Evolutionary conservation across 2,113 vertebrate genomes (phyloP), one percentile per base, ranked within the genome.

Genomic region (Brachyhypopomus occidentalis): DNA sequence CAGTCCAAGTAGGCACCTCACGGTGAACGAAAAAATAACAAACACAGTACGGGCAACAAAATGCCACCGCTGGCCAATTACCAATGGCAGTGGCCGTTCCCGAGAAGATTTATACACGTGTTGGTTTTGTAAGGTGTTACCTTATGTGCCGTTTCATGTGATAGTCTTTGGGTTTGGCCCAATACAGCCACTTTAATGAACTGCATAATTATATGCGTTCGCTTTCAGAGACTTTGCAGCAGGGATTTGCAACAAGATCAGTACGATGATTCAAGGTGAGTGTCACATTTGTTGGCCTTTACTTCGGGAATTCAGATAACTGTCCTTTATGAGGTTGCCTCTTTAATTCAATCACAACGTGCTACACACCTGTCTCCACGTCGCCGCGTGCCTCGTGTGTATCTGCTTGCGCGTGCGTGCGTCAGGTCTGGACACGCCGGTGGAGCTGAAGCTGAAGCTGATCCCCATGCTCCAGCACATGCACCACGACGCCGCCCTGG

Each of bases 211-310:
- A 19, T 70, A 20, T 8, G 22, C 2, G 4, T 20, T 22, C 81
- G 27, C 84, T 93, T 90, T 45, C 85, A 99, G 98, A 90, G 96
- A 98, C 92, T 99, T 99, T 94, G 97, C 97, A 80, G 96, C 95
- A 0, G 97, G 98, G 84, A 98, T 99, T 92, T 99, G 98, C 91
- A 99, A 99, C 91, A 99, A 98, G 94, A 97, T 99, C 91, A 97
- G 96, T 78, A 97, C 99, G 89, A 99, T 99, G 98, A 99, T 99
- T 94, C 97, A 99, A 97, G 98, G 98, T 99, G 93, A 75, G 3
- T 88, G n/a, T 1, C 3, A 16, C 74, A 34, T 72, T 41, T 25
- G 4, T 14, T 52, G 45, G 45, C 12, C 9, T 52, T 52, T 14
- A 52, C 45, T 52, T 52, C 12, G 12, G 45, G 12, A 52, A 52